phyloP scores from a whole-genome alignment of 2,797 vertebrate species.

The Mormyrops attenuatus region DNA sequence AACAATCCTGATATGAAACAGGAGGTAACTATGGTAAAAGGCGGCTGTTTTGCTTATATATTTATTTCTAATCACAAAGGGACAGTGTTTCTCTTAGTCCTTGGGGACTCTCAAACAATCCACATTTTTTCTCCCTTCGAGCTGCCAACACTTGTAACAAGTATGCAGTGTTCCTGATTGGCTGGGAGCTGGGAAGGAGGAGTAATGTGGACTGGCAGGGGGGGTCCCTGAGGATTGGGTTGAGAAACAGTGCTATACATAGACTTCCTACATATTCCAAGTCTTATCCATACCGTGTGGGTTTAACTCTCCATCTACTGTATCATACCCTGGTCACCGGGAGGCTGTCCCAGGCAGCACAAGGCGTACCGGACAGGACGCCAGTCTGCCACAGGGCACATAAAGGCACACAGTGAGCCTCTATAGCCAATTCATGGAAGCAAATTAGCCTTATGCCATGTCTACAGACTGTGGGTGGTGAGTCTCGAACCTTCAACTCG shows the following conservation, averaged over 20 bases:
- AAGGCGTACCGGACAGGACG: background rate
- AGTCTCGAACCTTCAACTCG: background rate
- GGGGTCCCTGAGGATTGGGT: background rate
- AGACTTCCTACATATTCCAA: background rate
- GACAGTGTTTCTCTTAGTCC: background rate
- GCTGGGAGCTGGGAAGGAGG: background rate
- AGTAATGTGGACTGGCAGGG: background rate
- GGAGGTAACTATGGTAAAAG: background rate
- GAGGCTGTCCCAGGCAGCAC: background rate
- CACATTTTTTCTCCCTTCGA: background rate
- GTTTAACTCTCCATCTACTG: background rate
- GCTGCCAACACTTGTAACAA: background rate
- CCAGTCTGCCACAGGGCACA: background rate
- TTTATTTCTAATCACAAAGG: background rate
- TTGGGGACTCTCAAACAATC: background rate
- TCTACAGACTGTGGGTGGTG: background rate
- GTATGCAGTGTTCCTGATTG: background rate
- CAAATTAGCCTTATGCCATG: background rate
- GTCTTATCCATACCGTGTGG: background rate
- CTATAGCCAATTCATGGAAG: background rate
- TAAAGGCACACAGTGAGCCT: background rate
- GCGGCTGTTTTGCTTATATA: background rate
- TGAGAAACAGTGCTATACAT: background rate
- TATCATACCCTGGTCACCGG: background rate
- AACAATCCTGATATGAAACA: background rate